phyloP scores from a whole-genome alignment of 2,797 vertebrate species.

The Chelmon rostratus region DNA sequence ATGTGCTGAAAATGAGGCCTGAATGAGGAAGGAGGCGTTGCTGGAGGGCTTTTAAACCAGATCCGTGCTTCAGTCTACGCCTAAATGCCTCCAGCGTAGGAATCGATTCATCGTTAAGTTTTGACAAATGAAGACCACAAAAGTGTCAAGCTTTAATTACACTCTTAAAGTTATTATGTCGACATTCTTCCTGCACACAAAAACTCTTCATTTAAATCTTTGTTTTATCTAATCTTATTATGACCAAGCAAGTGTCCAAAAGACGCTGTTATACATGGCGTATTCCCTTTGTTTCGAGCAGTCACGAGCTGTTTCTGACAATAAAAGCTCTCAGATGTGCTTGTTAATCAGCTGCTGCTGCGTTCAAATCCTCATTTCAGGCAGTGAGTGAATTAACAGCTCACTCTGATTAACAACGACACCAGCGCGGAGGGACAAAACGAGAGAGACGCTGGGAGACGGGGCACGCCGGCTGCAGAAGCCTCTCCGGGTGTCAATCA shows the following conservation, averaged over 20 bases:
- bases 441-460: not conserved
- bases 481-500: constrained; percentile 17
- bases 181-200: not conserved
- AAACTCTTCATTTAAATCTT: not conserved
- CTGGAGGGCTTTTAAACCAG: constrained; percentile 9
- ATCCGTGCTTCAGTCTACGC: not conserved
- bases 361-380: not conserved
- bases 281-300: not conserved
- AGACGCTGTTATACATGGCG: not conserved
- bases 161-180: not conserved
- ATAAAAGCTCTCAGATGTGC: not conserved
- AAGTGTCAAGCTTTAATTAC: not conserved
- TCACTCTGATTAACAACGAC: not conserved
- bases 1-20: constrained; percentile 2
- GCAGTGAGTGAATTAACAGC: not conserved
- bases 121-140: not conserved
- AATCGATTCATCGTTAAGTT: not conserved
- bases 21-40: constrained; percentile 13
- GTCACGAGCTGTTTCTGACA: too few species aligned
- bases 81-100: not conserved
- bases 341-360: not conserved
- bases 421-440: not conserved
- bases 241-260: not conserved
- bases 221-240: not conserved
- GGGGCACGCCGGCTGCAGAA: not conserved